Conservation (phyloP, 2,888 invertebrate genomes). For the Hypsopygia costalis region DNA sequence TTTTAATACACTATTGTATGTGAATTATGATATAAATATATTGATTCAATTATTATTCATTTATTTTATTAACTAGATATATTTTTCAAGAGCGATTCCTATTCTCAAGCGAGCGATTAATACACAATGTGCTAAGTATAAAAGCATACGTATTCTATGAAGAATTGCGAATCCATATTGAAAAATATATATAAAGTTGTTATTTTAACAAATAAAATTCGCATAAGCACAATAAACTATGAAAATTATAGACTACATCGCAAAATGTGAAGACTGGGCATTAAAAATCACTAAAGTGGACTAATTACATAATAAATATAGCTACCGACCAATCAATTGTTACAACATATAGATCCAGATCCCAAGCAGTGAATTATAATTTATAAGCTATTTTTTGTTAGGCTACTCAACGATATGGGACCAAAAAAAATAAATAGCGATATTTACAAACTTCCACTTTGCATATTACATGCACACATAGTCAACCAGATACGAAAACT, state of each 20-base stretch:
- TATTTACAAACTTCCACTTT: no score
- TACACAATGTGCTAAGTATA: no score
- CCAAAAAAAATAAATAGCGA: neutral
- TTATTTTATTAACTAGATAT: neutral
- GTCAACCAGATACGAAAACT: no score
- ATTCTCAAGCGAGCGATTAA: no score
- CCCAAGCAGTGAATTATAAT: slow-evolving; percentile 16
- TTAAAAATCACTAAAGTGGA: neutral
- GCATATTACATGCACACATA: no score
- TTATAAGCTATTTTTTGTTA: slow-evolving; percentile 2
- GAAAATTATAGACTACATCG: neutral
- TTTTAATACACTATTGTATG: no score
- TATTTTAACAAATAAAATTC: neutral
- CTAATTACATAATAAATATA: neutral
- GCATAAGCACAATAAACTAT: neutral
- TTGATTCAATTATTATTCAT: neutral
- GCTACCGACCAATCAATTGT: neutral
- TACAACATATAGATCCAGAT: slow-evolving; percentile 14
- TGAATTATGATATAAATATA: neutral
- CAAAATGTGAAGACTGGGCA: neutral
- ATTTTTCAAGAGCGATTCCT: neutral
- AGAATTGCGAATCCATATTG: neutral
- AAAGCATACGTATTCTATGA: neutral
- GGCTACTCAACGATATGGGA: neutral
- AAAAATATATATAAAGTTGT: neutral